Base-by-base conservation (phyloP, 1,140 invertebrate species). In the Andrena cerasifolii region DNA sequence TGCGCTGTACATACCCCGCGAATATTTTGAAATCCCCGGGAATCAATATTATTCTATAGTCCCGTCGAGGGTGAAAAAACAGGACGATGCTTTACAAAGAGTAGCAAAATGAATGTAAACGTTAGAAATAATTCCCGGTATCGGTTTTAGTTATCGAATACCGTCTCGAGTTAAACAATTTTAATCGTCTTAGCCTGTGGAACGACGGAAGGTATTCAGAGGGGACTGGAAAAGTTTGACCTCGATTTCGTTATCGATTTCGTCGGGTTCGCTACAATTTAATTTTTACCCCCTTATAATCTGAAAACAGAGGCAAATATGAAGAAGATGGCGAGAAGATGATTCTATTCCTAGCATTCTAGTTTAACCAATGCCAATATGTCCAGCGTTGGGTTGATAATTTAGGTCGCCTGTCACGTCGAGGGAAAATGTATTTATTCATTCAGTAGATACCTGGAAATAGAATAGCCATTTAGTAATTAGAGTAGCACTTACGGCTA, bases 111-210 rank as follows among this genome's bases (percentile, higher is more conserved):
- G 36, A 3, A 31, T 0, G 18, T 2, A 54, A 16, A 45, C 24
- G 18, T 7, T 18, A 3, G 4, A 1, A 18, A 31, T 54, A 40
- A 68, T 54, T 26, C 24, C n/a, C 16, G 28, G 10, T 40, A 43
- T 56, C 53, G 26, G 24, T 31, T 14, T 56, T 56, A 56, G 31
- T 56, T 31, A 56, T 31, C 53, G 53, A 14, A 31, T 12, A 56
- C 4, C 4, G 61, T 5, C 28, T 58, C 18, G 40, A 33, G 10
- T 59, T 59, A 47, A 56, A 28, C 33, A 28, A 18, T 33, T 28
- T 45, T 59, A 58, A 71, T 61, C 68, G 53, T 49, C 56, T 68
- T 56, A 49, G 0, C 26, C n/a, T n/a, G 8, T 5, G 10, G 10
- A 40, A 40, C 10, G 10, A 40, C 26, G 53, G 53, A 28, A 31